Conservation (phyloP, 2,888 invertebrate genomes). For the Eumacrocentrus americanus region DNA sequence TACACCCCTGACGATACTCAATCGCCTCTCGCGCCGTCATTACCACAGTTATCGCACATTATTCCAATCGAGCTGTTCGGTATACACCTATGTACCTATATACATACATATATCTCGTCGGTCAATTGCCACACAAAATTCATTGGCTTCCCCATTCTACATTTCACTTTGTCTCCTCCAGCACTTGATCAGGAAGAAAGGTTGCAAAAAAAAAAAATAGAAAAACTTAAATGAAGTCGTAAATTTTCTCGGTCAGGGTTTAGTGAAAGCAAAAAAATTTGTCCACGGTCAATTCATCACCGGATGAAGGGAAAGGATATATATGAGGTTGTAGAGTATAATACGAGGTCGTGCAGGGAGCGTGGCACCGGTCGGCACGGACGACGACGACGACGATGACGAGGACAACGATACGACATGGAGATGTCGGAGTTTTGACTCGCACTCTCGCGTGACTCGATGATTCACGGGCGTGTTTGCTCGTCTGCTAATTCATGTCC, state of each 20-base stretch:
- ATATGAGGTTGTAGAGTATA: conserved; percentile 13
- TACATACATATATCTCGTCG: not conserved
- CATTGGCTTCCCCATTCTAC: not conserved
- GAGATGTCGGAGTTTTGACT: conserved; percentile 34
- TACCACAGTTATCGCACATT: conserved; percentile 36
- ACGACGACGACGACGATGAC: conserved; percentile 28
- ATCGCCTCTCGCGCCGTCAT: conserved; percentile 35
- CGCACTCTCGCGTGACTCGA: conserved; percentile 56
- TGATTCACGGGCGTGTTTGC: conserved; percentile 49
- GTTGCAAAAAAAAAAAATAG: too few relatives aligned
- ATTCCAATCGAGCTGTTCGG: conserved; percentile 20
- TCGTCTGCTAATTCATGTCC: conserved; percentile 28
- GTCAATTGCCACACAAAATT: not conserved
- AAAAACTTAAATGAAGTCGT: too few relatives aligned
- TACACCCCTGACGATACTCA: conserved; percentile 37
- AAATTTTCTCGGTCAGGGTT: too few relatives aligned
- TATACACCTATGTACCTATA: too few relatives aligned
- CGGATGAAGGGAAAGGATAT: not conserved
- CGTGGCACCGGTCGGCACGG: conserved; percentile 29
- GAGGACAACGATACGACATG: conserved; percentile 39
- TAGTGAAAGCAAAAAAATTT: too few relatives aligned
- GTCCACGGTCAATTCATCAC: not conserved
- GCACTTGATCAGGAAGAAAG: not conserved
- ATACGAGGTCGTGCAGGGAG: conserved; percentile 32
- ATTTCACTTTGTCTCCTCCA: not conserved